Evolutionary conservation across 2,888 invertebrate genomes (phyloP), one percentile per base, ranked within the genome.

Genomic region (Cosmopolites sordidus): DNA sequence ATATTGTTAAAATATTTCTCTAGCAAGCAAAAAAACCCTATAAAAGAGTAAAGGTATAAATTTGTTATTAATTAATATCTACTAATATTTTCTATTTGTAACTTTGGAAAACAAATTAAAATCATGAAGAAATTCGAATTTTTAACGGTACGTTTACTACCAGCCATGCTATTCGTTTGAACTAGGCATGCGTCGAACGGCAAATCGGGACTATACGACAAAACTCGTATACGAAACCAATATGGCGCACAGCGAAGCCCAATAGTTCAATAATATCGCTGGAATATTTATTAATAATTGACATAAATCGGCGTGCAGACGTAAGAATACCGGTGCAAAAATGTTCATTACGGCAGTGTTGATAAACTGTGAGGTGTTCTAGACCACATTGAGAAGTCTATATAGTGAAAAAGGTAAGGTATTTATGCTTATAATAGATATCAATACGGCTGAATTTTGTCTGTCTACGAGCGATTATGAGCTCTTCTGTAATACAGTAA

Each of bases 371-470:
- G 44, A 41, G 40, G 38, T 48, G 51, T 48, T 53, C 54, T 54
- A 48, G 40, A 16, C 22, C 14, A 33, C 40, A 16, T 50, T 58
- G 51, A 33, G 48, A 51, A 41, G 50, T 45, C 50, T 50, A 60
- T 48, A 50, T 44, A 16, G 48, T 41, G 48, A 63, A 67, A 68
- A 68, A 69, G 69, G 71, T 72, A 68, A 61, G 68, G 64, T 58
- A 63, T 62, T 52, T 62, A 47, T 58, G 48, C 41, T 46, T 66
- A 65, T 65, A 72, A 71, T 72, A 68, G 69, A 71, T 69, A 70
- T 65, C 70, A 69, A 72, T 74, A 74, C 65, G 70, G 74, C 66
- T 71, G 65, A 74, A 67, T 69, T 73, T 74, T 73, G 73, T 73
- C 55, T 73, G 70, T 38, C 66, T 63, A 57, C 68, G 65, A 67